Evolutionary conservation across 2,797 vertebrate species (phyloP).

Genomic region (Poeciliopsis presidionis): DNA sequence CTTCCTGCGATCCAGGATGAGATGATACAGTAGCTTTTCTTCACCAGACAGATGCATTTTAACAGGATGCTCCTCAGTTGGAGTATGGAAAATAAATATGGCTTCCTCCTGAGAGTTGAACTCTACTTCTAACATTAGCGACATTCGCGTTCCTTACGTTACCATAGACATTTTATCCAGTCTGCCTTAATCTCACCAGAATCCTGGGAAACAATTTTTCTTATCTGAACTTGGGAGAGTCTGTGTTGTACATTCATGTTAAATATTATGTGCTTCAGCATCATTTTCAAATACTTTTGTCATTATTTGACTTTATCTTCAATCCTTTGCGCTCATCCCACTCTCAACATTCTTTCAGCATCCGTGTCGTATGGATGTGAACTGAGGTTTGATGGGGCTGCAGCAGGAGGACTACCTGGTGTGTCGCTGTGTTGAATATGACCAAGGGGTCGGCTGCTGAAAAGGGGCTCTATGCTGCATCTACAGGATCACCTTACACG

Average conservation of each 20-base stretch:
- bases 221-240: constrained; percentile 39
- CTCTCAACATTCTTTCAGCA: constrained; percentile 14
- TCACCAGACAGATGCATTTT: constrained; percentile 18
- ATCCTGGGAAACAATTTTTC: constrained; percentile 52
- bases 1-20: constrained; percentile 28
- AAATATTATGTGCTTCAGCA: constrained; percentile 14
- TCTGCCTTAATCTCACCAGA: constrained; percentile 38
- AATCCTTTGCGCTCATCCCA: constrained; percentile 35
- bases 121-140: constrained; percentile 22
- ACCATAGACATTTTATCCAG: constrained; percentile 29
- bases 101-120: constrained; percentile 37
- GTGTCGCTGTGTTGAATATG: constrained; percentile 77
- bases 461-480: constrained; percentile 82
- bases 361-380: constrained; percentile 60
- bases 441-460: constrained; percentile 78
- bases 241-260: constrained; percentile 8
- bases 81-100: constrained; percentile 32
- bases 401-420: constrained; percentile 79
- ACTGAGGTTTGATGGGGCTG: constrained; percentile 75
- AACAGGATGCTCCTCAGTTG: constrained; percentile 24
- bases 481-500: constrained; percentile 86
- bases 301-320: constrained; percentile 10
- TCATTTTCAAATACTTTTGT: constrained; percentile 19
- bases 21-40: constrained; percentile 35
- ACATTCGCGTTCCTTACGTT: constrained; percentile 33